Percentiles rank a stretch among this genome's conserved stretches.
These are phyloP conservation scores for Epinephelus coioides DNA, from an alignment of 2,797 vertebrate species.

Conservation along the genomic window DNA sequence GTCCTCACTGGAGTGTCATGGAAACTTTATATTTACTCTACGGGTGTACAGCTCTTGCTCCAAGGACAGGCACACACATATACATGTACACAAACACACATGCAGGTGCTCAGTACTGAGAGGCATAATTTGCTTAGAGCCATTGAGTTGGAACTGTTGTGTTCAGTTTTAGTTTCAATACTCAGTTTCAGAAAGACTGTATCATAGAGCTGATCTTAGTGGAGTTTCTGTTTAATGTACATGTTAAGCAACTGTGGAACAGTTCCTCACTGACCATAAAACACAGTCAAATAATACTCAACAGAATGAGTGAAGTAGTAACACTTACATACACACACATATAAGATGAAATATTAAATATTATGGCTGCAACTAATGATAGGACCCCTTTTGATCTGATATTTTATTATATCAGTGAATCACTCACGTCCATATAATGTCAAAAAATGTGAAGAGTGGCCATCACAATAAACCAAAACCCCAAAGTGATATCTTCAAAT, in stretches of 20 bases:
- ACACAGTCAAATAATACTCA: background rate
- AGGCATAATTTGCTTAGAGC: slow-evolving; percentile 30
- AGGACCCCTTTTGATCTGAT: background rate
- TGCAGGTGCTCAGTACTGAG: slow-evolving; percentile 24
- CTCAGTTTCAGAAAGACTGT: slow-evolving; percentile 18
- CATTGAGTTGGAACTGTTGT: slow-evolving; percentile 15
- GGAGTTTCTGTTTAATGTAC: background rate
- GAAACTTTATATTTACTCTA: slow-evolving; percentile 26
- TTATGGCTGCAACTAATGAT: background rate
- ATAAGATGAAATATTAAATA: background rate
- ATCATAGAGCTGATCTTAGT: background rate
- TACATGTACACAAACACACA: background rate
- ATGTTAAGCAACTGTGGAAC: background rate
- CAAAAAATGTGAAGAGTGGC: background rate
- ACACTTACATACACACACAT: too few relatives aligned
- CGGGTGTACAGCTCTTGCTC: background rate
- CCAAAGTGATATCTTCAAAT: background rate
- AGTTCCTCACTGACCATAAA: background rate
- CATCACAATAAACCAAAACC: background rate
- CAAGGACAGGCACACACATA: slow-evolving; percentile 17
- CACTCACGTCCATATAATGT: background rate
- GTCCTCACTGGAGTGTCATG: background rate
- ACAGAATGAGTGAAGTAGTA: too few relatives aligned
- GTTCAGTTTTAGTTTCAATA: slow-evolving; percentile 15
- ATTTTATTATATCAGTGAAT: too few relatives aligned